phyloP scores from a whole-genome alignment of 1,140 invertebrate genomes.

The Drosophila bocki region DNA sequence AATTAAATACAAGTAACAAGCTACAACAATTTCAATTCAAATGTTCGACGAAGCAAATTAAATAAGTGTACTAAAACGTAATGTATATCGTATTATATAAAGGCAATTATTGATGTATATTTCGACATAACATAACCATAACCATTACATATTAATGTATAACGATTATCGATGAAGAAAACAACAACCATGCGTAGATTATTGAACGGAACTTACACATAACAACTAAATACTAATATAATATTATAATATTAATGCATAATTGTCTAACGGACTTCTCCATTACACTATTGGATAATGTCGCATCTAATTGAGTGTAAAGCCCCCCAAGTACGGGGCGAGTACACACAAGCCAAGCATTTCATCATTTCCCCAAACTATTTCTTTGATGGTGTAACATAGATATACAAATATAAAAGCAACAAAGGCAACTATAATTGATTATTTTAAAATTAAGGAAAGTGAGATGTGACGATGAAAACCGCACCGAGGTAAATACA shows the following conservation, averaged over 20 bases:
- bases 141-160: conserved; percentile 40
- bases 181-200: conserved; percentile 79
- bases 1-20: conserved; percentile 54
- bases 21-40: conserved; percentile 62
- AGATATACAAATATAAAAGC: conserved; percentile 69
- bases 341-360: conserved; percentile 30
- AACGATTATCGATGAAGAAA: conserved; percentile 39
- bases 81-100: conserved; percentile 64
- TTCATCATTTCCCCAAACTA: conserved; percentile 56
- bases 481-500: conserved; percentile 12
- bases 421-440: conserved; percentile 25
- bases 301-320: conserved; percentile 38
- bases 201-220: conserved; percentile 75
- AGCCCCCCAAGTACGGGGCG: conserved; percentile 23
- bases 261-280: conserved; percentile 51
- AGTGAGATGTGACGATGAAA: neutral
- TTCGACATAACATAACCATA: conserved; percentile 60
- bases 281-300: conserved; percentile 25
- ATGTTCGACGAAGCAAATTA: conserved; percentile 77
- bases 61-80: conserved; percentile 75
- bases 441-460: conserved; percentile 19
- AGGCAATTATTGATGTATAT: conserved; percentile 75
- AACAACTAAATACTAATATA: conserved; percentile 29
- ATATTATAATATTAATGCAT: conserved; percentile 37
- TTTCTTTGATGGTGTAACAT: conserved; percentile 81